Percentiles rank a stretch among this genome's conserved stretches.
phyloP scores from a whole-genome alignment of 2,113 vertebrate species.

The Macaca mulatta region DNA sequence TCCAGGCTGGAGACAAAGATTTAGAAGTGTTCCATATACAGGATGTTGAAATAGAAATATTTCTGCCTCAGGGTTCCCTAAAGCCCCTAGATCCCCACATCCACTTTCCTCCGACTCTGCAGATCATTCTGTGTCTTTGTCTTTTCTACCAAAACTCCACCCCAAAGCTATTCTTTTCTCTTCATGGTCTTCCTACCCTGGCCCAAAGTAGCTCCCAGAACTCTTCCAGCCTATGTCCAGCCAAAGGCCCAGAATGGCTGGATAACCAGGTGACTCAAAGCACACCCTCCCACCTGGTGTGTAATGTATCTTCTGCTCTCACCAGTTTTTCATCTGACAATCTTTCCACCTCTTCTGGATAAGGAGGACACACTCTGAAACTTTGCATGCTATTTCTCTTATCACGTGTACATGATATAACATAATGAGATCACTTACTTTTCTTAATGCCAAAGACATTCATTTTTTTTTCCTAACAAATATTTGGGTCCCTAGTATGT shows the following conservation, averaged over 20 bases:
- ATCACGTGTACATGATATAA: neutral
- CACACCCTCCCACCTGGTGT: accelerated
- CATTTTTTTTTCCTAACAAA: neutral
- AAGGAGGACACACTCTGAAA: neutral
- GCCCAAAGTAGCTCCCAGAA: neutral
- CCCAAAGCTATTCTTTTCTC: neutral
- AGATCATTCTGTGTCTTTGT: neutral
- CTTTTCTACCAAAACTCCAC: neutral
- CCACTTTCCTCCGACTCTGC: neutral
- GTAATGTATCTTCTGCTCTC: neutral
- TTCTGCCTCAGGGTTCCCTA: neutral
- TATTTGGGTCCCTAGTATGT: neutral
- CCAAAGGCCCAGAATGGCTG: neutral
- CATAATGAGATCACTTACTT: neutral
- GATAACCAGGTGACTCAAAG: neutral
- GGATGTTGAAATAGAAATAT: neutral
- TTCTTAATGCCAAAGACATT: neutral
- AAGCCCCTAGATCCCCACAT: neutral
- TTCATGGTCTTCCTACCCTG: neutral
- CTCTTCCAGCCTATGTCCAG: neutral
- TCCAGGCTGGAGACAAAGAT: neutral
- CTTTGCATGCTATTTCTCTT: neutral
- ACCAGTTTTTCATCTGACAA: neutral
- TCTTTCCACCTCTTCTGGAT: neutral
- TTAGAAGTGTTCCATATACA: neutral